phyloP scores from a whole-genome alignment of 1,140 invertebrate species.

The Ips nitidus region DNA sequence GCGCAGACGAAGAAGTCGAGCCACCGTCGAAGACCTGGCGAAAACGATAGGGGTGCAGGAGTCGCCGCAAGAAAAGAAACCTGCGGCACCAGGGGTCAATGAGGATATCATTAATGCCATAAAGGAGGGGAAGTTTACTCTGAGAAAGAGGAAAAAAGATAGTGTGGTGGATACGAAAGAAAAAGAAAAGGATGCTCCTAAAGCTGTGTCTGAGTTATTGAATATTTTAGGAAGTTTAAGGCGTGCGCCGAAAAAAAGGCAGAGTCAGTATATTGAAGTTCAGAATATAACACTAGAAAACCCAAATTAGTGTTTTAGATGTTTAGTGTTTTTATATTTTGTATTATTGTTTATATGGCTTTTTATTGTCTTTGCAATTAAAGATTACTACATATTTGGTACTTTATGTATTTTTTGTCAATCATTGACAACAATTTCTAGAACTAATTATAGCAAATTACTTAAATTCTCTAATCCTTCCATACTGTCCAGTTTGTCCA shows the following conservation, averaged over 20 bases:
- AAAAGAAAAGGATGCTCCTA: conserved; percentile 61
- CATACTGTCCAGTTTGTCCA: conserved; percentile 64
- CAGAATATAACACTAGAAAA: too few species aligned
- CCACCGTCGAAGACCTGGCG: conserved; percentile 48
- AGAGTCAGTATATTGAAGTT: conserved; percentile 19
- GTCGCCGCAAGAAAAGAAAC: conserved; percentile 32
- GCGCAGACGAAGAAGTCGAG: conserved; percentile 43
- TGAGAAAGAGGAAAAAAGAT: conserved; percentile 67
- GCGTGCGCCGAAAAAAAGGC: conserved; percentile 56
- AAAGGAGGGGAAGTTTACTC: conserved; percentile 71
- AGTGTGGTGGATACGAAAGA: conserved; percentile 61
- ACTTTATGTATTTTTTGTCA: too few species aligned
- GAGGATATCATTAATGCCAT: conserved; percentile 75
- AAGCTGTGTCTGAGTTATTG: conserved; percentile 71
- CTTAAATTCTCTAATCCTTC: conserved; percentile 49
- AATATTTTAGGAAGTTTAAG: conserved; percentile 70
- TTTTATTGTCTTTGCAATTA: not conserved
- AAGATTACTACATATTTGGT: too few species aligned
- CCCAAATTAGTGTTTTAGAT: too few species aligned
- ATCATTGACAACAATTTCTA: not conserved
- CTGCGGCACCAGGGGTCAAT: conserved; percentile 55
- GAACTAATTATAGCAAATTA: conserved; percentile 23
- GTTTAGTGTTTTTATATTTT: not conserved
- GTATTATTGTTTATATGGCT: not conserved
- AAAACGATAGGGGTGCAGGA: conserved; percentile 39